phyloP scores from a whole-genome alignment of 2,888 invertebrate species.

The Bimastos eiseni region DNA sequence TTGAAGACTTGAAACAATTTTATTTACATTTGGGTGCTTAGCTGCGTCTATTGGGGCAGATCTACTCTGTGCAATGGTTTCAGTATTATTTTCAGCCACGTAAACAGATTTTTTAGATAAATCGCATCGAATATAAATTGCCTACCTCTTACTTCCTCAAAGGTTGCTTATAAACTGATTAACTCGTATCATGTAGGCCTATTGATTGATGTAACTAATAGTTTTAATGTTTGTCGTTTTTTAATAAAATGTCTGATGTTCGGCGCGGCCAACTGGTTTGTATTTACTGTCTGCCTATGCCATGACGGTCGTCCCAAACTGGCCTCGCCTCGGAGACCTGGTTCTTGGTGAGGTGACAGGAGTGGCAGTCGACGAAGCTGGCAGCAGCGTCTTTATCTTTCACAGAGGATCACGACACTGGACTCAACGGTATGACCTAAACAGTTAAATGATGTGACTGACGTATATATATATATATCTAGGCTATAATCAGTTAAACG shows the following conservation, averaged over 20 bases:
- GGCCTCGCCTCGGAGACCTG: slow-evolving; percentile 8
- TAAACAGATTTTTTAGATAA: neutral
- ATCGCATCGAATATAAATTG: neutral
- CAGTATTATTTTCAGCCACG: no score
- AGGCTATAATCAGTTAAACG: no score
- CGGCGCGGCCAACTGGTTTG: neutral
- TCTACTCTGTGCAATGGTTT: no score
- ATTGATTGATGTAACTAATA: neutral
- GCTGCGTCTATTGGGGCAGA: no score
- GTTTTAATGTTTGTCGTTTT: neutral
- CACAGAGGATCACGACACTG: slow-evolving; percentile 18
- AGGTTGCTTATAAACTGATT: no score
- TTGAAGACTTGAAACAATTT: no score
- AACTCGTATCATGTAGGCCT: neutral
- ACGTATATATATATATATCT: no score
- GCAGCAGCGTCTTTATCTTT: neutral
- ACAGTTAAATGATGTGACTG: no score
- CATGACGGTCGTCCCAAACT: neutral
- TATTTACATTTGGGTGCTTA: no score
- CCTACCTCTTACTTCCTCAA: neutral
- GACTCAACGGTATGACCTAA: slow-evolving; percentile 9
- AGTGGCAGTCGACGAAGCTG: neutral
- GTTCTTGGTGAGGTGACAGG: slow-evolving; percentile 1
- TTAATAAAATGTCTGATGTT: neutral
- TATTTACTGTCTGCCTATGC: neutral